Evolutionary conservation across 2,888 invertebrate genomes (phyloP).

Genomic region (Acronicta leporina): DNA sequence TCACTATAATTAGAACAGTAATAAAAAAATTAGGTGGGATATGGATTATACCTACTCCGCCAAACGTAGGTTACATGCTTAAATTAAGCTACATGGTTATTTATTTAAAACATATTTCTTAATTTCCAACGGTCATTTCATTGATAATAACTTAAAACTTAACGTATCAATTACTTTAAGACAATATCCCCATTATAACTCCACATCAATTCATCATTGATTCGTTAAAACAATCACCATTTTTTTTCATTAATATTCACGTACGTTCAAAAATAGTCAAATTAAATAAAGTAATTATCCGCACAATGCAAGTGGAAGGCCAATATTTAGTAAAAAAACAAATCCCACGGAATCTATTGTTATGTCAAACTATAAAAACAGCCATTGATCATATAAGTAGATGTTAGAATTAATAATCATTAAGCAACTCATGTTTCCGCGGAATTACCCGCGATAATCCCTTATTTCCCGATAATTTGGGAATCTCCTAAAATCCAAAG

Average conservation of each 20-base stretch:
- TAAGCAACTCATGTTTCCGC: background rate
- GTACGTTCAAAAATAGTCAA: slow-evolving; percentile 15
- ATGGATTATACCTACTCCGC: too few relatives aligned
- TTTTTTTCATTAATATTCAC: slow-evolving; percentile 13
- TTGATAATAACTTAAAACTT: too few relatives aligned
- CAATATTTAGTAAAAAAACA: slow-evolving; percentile 30
- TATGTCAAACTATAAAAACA: slow-evolving; percentile 16
- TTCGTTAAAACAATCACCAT: slow-evolving; percentile 23
- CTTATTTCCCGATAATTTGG: too few relatives aligned
- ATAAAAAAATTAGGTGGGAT: too few relatives aligned
- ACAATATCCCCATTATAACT: slow-evolving; percentile 10
- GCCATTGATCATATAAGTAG: slow-evolving; percentile 43
- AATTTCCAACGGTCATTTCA: too few relatives aligned
- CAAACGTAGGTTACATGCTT: too few relatives aligned
- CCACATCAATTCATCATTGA: slow-evolving; percentile 17
- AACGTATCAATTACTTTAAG: too few relatives aligned
- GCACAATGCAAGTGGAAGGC: slow-evolving; percentile 40
- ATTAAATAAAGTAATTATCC: slow-evolving; percentile 41
- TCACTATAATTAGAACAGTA: too few relatives aligned
- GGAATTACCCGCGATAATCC: too few relatives aligned
- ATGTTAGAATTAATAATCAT: slow-evolving; percentile 37
- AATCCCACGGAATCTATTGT: slow-evolving; percentile 51
- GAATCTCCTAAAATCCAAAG: too few relatives aligned
- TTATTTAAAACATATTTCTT: too few relatives aligned
- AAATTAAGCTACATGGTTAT: too few relatives aligned